phyloP scores from a whole-genome alignment of 1,140 invertebrate species.

The Macrobrachium nipponense region DNA sequence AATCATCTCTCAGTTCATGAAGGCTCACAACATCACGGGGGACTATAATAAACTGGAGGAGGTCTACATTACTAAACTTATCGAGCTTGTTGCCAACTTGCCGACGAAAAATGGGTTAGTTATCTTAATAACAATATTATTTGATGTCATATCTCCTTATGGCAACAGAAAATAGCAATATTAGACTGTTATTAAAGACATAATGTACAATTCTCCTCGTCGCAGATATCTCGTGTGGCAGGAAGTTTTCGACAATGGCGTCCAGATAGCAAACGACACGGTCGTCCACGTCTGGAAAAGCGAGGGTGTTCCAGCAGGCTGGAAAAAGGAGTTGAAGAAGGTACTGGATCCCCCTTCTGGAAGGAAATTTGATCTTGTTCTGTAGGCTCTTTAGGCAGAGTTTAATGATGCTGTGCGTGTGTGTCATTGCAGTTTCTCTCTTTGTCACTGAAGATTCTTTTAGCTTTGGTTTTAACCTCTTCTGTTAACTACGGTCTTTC shows the following conservation, averaged over 20 bases:
- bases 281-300: slow-evolving; percentile 73
- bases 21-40: slow-evolving; percentile 72
- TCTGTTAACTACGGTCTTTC: too few species aligned
- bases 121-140: background rate
- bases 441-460: background rate
- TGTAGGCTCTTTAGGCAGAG: too few species aligned
- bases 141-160: background rate
- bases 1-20: slow-evolving; percentile 79
- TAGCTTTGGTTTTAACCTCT: background rate
- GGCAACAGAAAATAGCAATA: too few species aligned
- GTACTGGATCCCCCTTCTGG: background rate
- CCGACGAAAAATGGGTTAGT: slow-evolving; percentile 54
- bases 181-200: background rate
- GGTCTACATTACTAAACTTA: slow-evolving; percentile 77
- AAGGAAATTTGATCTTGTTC: background rate
- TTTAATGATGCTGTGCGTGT: too few species aligned
- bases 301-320: slow-evolving; percentile 3
- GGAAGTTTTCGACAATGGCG: slow-evolving; percentile 87
- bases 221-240: slow-evolving; percentile 86
- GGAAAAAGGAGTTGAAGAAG: background rate
- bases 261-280: slow-evolving; percentile 75
- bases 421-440: too few species aligned
- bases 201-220: background rate
- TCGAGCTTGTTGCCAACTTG: slow-evolving; percentile 67
- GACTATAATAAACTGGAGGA: slow-evolving; percentile 75